Conservation (phyloP, 2,113 vertebrate species). For the Castor canadensis region DNA sequence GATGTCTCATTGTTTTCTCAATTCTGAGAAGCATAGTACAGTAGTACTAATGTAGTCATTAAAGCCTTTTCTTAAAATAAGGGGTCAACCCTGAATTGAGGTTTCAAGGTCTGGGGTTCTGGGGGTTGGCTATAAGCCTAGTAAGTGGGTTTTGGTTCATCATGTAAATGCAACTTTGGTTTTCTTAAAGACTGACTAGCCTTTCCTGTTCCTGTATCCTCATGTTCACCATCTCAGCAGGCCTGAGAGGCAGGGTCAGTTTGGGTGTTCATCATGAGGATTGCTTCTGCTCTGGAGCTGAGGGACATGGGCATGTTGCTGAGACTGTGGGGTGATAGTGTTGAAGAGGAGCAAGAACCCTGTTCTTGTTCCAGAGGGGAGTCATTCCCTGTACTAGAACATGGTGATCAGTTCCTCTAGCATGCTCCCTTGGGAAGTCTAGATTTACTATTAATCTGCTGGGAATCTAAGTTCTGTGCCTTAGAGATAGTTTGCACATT, state of each 20-base stretch:
- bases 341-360: conserved; percentile 53
- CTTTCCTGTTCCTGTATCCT: conserved; percentile 48
- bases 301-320: conserved; percentile 47
- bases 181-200: conserved; percentile 52
- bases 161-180: conserved; percentile 46
- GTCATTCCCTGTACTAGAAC: conserved; percentile 72
- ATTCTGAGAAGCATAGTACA: conserved; percentile 71
- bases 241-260: conserved; percentile 61
- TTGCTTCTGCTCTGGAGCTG: conserved; percentile 38
- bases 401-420: conserved; percentile 72
- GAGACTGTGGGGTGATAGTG: conserved; percentile 69
- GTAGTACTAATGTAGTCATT: conserved; percentile 62
- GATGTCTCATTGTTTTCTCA: conserved; percentile 65
- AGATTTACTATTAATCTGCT: conserved; percentile 79
- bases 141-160: conserved; percentile 51
- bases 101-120: conserved; percentile 26
- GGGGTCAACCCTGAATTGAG: conserved; percentile 47
- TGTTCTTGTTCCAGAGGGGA: conserved; percentile 11
- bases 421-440: conserved; percentile 76
- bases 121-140: conserved; percentile 21
- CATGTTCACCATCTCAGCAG: conserved; percentile 67
- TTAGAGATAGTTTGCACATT: conserved; percentile 83
- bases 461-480: conserved; percentile 80
- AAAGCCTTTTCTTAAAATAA: conserved; percentile 68
- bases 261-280: conserved; percentile 36